Percentiles rank a stretch among this genome's conserved stretches.
phyloP scores from a whole-genome alignment of 2,797 vertebrate genomes.

The Chelonia mydas region DNA sequence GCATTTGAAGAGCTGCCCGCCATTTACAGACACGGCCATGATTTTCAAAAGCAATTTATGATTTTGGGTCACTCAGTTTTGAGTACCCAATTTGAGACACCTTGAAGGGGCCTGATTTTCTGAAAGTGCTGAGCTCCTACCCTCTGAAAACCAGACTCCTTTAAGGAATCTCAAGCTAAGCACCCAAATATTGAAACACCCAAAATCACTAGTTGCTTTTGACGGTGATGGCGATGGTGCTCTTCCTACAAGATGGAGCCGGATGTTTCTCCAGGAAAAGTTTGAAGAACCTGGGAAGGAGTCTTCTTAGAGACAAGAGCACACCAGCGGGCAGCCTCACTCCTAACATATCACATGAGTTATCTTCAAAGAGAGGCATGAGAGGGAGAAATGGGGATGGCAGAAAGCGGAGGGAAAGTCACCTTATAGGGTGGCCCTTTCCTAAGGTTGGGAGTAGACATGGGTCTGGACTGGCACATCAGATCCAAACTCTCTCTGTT shows the following conservation, averaged over 20 bases:
- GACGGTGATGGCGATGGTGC: not conserved
- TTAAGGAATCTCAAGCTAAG: not conserved
- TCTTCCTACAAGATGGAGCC: not conserved
- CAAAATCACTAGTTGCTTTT: not conserved
- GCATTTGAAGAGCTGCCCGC: rapidly evolving
- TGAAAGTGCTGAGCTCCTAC: not conserved
- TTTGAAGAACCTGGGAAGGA: not conserved
- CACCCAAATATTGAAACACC: not conserved
- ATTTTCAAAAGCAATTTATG: not conserved
- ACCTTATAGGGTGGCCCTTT: not conserved
- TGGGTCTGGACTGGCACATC: not conserved
- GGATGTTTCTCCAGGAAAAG: not conserved
- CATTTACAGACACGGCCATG: not conserved
- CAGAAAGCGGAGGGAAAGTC: not conserved
- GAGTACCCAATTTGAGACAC: not conserved
- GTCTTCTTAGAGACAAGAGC: not conserved
- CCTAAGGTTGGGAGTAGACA: not conserved
- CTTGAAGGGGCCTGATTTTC: not conserved
- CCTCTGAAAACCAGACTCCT: not conserved
- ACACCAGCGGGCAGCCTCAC: not conserved
- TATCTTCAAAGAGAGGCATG: not conserved
- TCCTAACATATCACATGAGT: not conserved
- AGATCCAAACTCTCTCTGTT: not conserved
- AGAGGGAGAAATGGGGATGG: not conserved
- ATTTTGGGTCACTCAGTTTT: not conserved